Percentiles rank a stretch among this genome's conserved stretches.
phyloP scores from a whole-genome alignment of 23 tunicate genomes.

The Corella eumyota region DNA sequence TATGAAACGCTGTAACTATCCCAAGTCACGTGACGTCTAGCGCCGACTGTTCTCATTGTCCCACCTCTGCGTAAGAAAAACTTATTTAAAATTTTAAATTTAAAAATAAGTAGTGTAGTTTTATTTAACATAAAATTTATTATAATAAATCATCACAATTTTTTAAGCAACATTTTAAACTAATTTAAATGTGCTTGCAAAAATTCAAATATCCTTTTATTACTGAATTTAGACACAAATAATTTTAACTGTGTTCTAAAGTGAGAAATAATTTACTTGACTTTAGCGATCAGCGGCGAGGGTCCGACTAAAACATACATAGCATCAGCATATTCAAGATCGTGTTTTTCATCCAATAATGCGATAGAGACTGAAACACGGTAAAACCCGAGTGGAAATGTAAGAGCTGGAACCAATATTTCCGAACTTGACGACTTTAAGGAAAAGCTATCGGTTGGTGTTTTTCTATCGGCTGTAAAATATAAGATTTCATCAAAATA shows the following conservation, averaged over 20 bases:
- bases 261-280: too few species aligned
- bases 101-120: background rate
- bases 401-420: constrained; percentile 73
- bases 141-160: too few species aligned
- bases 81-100: background rate
- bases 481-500: background rate
- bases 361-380: constrained; percentile 40
- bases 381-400: constrained; percentile 59
- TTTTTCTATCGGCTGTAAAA: constrained; percentile 5
- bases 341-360: constrained; percentile 58
- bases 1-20: constrained; percentile 44
- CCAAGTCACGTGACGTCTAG: constrained; percentile 65
- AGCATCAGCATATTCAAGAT: constrained; percentile 35
- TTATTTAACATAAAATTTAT: too few species aligned
- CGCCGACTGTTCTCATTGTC: constrained; percentile 78
- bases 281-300: constrained; percentile 69
- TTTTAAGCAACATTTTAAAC: too few species aligned
- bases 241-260: too few species aligned
- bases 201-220: too few species aligned
- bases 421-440: constrained; percentile 65
- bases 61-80: constrained; percentile 55
- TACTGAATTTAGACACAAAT: too few species aligned
- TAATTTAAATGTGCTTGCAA: too few species aligned
- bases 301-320: constrained; percentile 52
- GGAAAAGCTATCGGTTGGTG: constrained; percentile 18